phyloP scores from a whole-genome alignment of 2,888 invertebrate species.

The Pardosa pseudoannulata region DNA sequence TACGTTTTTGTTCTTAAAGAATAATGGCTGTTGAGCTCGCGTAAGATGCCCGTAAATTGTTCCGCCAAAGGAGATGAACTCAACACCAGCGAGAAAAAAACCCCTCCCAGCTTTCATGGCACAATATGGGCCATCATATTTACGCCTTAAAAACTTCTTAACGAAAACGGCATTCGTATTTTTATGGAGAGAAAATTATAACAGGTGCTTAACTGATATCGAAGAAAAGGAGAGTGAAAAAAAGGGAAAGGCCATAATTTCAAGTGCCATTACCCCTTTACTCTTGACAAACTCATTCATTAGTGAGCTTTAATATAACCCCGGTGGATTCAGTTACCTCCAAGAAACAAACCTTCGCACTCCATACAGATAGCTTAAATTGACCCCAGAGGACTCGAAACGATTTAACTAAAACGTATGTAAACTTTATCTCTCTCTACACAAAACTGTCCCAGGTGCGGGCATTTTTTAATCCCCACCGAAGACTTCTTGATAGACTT shows the following conservation, averaged over 20 bases:
- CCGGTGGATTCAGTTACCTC: not conserved
- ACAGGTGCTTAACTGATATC: slow-evolving; percentile 17
- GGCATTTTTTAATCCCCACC: slow-evolving; percentile 31
- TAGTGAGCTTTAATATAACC: slow-evolving; percentile 8
- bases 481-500: slow-evolving; percentile 46
- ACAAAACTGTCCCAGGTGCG: slow-evolving; percentile 54
- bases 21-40: no score
- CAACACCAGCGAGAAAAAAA: no score
- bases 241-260: slow-evolving; percentile 2
- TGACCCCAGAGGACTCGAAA: slow-evolving; percentile 43
- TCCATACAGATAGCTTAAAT: slow-evolving; percentile 50
- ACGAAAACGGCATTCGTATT: not conserved
- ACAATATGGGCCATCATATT: no score
- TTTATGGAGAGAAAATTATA: slow-evolving; percentile 4
- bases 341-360: not conserved
- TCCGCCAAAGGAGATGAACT: no score
- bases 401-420: slow-evolving; percentile 37
- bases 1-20: no score
- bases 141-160: not conserved
- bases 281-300: slow-evolving; percentile 5
- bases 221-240: not conserved
- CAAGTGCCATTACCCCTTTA: slow-evolving; percentile 13
- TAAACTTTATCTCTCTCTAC: slow-evolving; percentile 53
- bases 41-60: no score
- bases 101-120: no score